These are phyloP conservation scores for Lepas anatifera DNA, from an alignment of 2,888 invertebrate genomes.

Conservation along the genomic window DNA sequence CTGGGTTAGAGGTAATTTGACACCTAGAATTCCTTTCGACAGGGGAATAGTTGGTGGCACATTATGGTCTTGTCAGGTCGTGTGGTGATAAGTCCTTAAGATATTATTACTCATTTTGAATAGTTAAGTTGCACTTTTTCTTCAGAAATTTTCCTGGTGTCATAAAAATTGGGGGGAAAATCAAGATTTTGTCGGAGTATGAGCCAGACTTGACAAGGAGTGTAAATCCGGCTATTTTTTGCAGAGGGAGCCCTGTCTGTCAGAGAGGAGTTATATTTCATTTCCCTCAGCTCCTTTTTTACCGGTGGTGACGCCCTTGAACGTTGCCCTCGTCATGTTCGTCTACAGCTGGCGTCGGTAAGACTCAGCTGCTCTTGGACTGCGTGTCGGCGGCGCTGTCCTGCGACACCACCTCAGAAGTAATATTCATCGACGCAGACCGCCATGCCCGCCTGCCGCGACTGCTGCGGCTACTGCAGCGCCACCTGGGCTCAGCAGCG, in stretches of 20 bases:
- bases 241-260: neutral
- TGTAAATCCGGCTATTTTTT: neutral
- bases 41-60: too few relatives aligned
- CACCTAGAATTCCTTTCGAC: too few relatives aligned
- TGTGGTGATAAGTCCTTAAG: too few relatives aligned
- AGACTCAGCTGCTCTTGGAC: neutral
- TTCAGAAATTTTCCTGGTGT: too few relatives aligned
- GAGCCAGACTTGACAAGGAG: neutral
- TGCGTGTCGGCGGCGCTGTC: neutral
- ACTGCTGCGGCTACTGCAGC: neutral
- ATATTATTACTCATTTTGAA: too few relatives aligned
- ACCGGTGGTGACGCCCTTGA: neutral
- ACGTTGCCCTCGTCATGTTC: neutral
- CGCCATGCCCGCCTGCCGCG: neutral
- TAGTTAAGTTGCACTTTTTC: too few relatives aligned
- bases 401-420: neutral
- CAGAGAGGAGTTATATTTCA: neutral
- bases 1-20: too few relatives aligned
- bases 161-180: too few relatives aligned
- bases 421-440: neutral
- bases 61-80: too few relatives aligned
- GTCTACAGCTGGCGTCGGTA: neutral
- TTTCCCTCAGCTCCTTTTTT: neutral
- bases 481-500: neutral
- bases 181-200: too few relatives aligned